Base-by-base conservation (phyloP, 2,113 vertebrate species). In the Psettodes erumei region DNA sequence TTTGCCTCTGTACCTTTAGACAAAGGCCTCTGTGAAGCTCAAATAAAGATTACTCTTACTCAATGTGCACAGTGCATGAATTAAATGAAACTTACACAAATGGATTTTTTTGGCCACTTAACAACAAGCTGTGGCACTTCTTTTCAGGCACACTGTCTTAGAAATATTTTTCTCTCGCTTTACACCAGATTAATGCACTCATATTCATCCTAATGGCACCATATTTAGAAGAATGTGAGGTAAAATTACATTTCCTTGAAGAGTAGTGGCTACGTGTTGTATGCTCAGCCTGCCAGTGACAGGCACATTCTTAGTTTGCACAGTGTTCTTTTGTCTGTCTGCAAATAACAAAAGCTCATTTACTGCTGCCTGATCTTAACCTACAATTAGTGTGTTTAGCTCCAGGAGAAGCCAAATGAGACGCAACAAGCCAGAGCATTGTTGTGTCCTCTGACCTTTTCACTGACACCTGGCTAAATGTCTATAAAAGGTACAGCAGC, bases 11-110 rank as follows among this genome's bases (percentile, higher is more conserved):
- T 81, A 58, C 30, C 32, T 70, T 71, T 51, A 55, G 68, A 64
- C 28, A 21, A 58, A 30, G 48, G 42, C 37, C 68, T 77, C 72
- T 50, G 68, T 70, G n/a, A 76, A 81, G 61, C 71, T 75, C 45
- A 79, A 91, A 90, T 90, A 93, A 93, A 91, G 64, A 79, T 86
- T 83, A 4, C 56, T 78, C 54, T 73, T 77, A 72, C 53, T 45
- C 43, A 75, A 53, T 9, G 48, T 59, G 30, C 25, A 23, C 15
- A 1, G 10, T 37, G 12, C 6, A 3, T 64, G 23, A 53, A 30
- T 43, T 37, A 30, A 21, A 38, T 42, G 0, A 28, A 59, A 15
- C n/a, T 5, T 25, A 7, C 1, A 45, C 3, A 3, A 3, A 4
- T 35, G n/a, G n/a, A n/a, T n/a, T n/a, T n/a, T n/a, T n/a, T n/a